A percentile compares a stretch with the other conserved stretches of the same genome.
Conservation (phyloP, 2,797 vertebrate genomes). For the Odontamblyopus rebecca region DNA sequence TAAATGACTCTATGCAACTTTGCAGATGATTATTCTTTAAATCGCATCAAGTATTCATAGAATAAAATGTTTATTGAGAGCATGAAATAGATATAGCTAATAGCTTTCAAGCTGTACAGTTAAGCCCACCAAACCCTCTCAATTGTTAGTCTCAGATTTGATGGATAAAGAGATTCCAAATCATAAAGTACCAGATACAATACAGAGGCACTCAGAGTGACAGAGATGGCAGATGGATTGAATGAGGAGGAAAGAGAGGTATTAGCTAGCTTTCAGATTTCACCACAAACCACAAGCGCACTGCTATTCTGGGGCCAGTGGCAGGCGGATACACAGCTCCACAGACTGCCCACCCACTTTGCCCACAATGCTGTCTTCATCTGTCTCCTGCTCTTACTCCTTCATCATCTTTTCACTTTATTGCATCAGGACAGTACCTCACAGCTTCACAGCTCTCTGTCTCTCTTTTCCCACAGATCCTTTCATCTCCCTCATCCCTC, state of each 20-base stretch:
- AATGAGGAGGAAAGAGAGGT: constrained; percentile 18
- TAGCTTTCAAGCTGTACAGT: neutral
- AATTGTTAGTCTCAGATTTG: neutral
- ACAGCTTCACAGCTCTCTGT: constrained; percentile 46
- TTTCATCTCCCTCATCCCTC: constrained; percentile 44
- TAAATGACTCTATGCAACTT: neutral
- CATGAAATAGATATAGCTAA: neutral
- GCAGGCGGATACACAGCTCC: constrained; percentile 44
- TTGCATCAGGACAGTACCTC: constrained; percentile 66
- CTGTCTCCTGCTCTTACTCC: constrained; percentile 34
- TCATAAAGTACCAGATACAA: constrained; percentile 21
- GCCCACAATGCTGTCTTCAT: constrained; percentile 46
- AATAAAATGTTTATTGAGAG: neutral
- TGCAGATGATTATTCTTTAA: neutral
- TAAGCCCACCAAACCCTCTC: neutral
- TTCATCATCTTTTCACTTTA: constrained; percentile 56
- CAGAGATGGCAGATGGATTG: constrained; percentile 23
- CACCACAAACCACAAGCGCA: constrained; percentile 41
- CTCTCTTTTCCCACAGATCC: constrained; percentile 41
- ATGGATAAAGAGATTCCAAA: constrained; percentile 29
- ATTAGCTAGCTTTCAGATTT: constrained; percentile 44
- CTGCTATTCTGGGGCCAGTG: constrained; percentile 59
- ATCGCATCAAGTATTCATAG: neutral
- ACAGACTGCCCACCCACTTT: constrained; percentile 59
- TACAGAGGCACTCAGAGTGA: constrained; percentile 26